phyloP scores from a whole-genome alignment of 1,140 invertebrate species.

The Mycetomoellerius zeteki region DNA sequence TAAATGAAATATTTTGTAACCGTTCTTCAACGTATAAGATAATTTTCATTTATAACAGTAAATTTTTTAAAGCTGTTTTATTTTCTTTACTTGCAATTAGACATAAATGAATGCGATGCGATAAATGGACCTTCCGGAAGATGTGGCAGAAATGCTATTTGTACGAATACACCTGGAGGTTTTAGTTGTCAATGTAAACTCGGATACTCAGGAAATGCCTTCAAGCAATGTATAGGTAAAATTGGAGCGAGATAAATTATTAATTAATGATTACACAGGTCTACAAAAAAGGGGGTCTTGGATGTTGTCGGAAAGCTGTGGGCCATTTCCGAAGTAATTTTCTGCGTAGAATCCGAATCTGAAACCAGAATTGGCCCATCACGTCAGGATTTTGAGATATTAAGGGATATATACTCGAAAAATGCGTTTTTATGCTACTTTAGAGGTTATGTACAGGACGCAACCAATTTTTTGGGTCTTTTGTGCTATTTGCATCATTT shows the following conservation, averaged over 20 bases:
- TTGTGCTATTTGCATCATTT: no score
- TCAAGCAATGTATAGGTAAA: conserved; percentile 91
- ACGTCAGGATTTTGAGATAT: no score
- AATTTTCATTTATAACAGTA: not conserved
- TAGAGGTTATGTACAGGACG: no score
- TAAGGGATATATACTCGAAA: no score
- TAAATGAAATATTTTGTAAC: conserved; percentile 1
- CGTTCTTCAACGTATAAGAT: not conserved
- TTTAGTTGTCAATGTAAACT: conserved; percentile 93
- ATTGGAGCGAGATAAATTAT: conserved; percentile 24
- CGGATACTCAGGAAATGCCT: conserved; percentile 93
- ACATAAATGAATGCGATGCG: conserved; percentile 97
- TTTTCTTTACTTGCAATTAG: conserved; percentile 83
- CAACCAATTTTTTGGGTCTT: no score
- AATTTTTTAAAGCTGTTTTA: conserved; percentile 49
- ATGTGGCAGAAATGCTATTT: conserved; percentile 94
- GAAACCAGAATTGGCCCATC: no score
- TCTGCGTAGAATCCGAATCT: no score
- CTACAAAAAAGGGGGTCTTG: no score
- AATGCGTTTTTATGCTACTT: no score
- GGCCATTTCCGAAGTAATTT: no score
- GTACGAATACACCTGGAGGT: conserved; percentile 93
- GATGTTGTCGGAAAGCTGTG: no score
- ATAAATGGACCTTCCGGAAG: conserved; percentile 92
- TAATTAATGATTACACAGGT: conserved; percentile 1